Evolutionary conservation across 37 sponge, comb jelly and placozoan species (phyloP).

Genomic region (Aplysina aerophoba): DNA sequence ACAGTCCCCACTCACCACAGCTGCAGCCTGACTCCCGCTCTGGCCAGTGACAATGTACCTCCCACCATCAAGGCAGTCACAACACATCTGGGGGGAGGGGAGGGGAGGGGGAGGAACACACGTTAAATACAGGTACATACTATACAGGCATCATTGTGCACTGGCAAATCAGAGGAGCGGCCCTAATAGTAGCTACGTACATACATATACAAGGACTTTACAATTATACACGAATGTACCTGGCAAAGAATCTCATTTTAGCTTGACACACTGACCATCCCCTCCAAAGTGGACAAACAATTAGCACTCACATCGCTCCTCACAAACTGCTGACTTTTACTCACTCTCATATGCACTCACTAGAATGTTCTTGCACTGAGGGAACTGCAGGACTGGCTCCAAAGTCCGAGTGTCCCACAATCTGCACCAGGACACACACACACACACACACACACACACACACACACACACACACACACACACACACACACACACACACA

Average conservation of each 20-base stretch:
- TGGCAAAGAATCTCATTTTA: no score
- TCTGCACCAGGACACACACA: neutral
- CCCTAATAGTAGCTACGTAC: no score
- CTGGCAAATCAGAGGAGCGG: no score
- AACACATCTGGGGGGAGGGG: neutral
- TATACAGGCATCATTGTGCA: no score
- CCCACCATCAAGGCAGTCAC: neutral
- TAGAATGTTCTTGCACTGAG: neutral
- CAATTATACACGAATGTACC: no score
- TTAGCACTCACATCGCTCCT: neutral
- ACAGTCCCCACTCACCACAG: neutral
- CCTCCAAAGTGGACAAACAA: no score
- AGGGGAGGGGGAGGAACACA: no score
- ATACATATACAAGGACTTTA: no score
- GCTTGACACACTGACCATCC: no score
- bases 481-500: neutral
- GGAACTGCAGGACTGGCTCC: neutral
- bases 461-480: neutral
- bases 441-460: neutral
- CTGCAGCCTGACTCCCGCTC: neutral
- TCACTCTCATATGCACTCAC: neutral
- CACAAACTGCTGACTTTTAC: neutral
- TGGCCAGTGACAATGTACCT: slow-evolving; percentile 7
- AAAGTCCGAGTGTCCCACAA: neutral
- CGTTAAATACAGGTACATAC: no score